These are phyloP conservation scores for Solenopsis invicta DNA, from an alignment of 1,140 invertebrate species.

Conservation along the genomic window DNA sequence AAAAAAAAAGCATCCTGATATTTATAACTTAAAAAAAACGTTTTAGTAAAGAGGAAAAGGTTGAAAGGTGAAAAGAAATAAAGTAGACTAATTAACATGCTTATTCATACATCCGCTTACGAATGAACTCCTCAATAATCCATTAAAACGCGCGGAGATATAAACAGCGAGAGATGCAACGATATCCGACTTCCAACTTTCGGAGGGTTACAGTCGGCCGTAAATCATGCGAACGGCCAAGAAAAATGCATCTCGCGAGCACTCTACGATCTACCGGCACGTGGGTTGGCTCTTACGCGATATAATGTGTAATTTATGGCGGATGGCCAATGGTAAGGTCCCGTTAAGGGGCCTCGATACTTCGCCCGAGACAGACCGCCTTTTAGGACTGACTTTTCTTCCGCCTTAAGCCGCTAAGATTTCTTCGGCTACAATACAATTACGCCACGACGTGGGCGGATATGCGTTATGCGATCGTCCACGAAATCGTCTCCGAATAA, in stretches of 20 bases:
- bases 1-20: neutral
- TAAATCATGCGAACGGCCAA: slow-evolving; percentile 69
- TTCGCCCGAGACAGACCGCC: slow-evolving; percentile 70
- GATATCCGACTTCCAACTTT: slow-evolving; percentile 67
- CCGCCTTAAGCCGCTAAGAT: slow-evolving; percentile 64
- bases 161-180: slow-evolving; percentile 59
- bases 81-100: neutral
- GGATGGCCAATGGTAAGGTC: slow-evolving; percentile 74
- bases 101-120: neutral
- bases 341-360: slow-evolving; percentile 79
- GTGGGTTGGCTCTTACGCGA: slow-evolving; percentile 74
- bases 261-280: slow-evolving; percentile 76
- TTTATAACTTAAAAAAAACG: neutral
- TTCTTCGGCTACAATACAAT: slow-evolving; percentile 63
- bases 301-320: slow-evolving; percentile 81
- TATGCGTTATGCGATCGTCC: slow-evolving; percentile 54
- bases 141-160: slow-evolving; percentile 52
- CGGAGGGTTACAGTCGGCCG: slow-evolving; percentile 52
- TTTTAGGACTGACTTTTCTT: slow-evolving; percentile 78
- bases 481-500: slow-evolving; percentile 57
- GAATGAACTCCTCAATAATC: slow-evolving; percentile 43
- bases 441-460: slow-evolving; percentile 48
- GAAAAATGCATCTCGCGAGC: slow-evolving; percentile 72
- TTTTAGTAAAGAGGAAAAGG: neutral
- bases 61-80: neutral